These are phyloP conservation scores for Borostomias antarcticus DNA, from an alignment of 2,797 vertebrate species.

Conservation along the genomic window DNA sequence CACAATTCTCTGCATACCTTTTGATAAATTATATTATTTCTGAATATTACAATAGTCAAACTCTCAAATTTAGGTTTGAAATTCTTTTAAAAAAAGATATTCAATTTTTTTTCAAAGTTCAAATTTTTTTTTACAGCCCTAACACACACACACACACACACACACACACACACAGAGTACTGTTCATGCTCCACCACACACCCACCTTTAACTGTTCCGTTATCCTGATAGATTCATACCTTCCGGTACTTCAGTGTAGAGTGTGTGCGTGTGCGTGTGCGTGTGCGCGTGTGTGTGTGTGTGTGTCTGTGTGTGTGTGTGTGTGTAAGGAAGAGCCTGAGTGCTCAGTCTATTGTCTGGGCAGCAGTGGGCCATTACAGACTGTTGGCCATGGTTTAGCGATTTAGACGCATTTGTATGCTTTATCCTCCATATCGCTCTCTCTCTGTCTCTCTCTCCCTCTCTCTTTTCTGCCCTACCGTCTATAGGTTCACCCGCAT, in stretches of 20 bases:
- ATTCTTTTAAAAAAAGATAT: too few species aligned
- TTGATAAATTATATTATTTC: too few species aligned
- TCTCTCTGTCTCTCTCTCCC: constrained; percentile 33
- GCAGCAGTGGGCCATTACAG: constrained; percentile 28
- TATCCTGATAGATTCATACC: neutral
- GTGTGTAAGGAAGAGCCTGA: constrained; percentile 42
- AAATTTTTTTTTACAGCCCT: too few species aligned
- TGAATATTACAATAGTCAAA: too few species aligned
- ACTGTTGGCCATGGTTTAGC: constrained; percentile 37
- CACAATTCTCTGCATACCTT: too few species aligned
- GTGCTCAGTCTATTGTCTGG: constrained; percentile 57
- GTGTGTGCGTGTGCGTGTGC: neutral
- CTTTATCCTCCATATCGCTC: constrained; percentile 68
- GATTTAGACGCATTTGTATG: constrained; percentile 58
- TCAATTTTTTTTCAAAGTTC: too few species aligned
- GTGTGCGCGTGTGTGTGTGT: neutral
- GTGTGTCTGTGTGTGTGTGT: constrained; percentile 3
- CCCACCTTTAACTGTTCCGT: neutral
- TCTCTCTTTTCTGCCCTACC: constrained; percentile 69
- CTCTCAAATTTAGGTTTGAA: too few species aligned
- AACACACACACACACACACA: neutral
- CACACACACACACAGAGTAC: neutral
- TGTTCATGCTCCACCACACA: too few species aligned
- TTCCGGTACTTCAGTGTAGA: neutral
- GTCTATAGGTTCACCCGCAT: constrained; percentile 79